Percentiles rank a stretch among this genome's conserved stretches.
Conservation (phyloP, 2,113 vertebrate genomes). For the Megalops atlanticus region DNA sequence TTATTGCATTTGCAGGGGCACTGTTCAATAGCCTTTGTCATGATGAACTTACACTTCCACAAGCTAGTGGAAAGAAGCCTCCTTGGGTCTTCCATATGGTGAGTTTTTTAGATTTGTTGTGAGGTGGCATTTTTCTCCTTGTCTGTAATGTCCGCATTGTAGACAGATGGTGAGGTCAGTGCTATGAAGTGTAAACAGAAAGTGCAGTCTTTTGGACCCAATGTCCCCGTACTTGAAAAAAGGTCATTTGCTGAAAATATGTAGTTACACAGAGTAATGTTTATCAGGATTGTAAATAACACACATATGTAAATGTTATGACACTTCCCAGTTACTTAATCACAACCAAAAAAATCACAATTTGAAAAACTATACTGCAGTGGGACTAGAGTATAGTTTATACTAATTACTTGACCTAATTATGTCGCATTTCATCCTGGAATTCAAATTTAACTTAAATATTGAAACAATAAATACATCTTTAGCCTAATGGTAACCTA, state of each 20-base stretch:
- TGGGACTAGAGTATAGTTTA: not conserved
- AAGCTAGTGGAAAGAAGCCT: conserved; percentile 82
- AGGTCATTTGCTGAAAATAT: not conserved
- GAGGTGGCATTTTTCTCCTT: conserved; percentile 11
- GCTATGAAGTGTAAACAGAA: conserved; percentile 6
- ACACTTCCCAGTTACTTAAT: not conserved
- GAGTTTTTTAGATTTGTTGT: conserved; percentile 43
- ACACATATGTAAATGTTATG: not conserved
- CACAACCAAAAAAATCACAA: not conserved
- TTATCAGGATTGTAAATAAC: not conserved
- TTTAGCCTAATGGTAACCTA: no score
- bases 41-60: conserved; percentile 82
- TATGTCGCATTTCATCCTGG: no score
- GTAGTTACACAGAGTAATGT: no score
- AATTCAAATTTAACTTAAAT: no score
- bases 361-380: not conserved
- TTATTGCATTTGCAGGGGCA: conserved; percentile 68
- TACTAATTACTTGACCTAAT: not conserved
- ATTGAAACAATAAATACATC: no score
- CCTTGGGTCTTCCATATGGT: conserved; percentile 75
- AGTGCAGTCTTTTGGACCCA: not conserved
- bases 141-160: not conserved
- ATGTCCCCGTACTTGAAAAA: not conserved
- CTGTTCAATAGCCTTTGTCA: conserved; percentile 78
- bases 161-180: not conserved